A percentile compares a stretch with the other conserved stretches of the same genome.
phyloP scores from a whole-genome alignment of 2,888 invertebrate genomes.

The Andricus curvator region DNA sequence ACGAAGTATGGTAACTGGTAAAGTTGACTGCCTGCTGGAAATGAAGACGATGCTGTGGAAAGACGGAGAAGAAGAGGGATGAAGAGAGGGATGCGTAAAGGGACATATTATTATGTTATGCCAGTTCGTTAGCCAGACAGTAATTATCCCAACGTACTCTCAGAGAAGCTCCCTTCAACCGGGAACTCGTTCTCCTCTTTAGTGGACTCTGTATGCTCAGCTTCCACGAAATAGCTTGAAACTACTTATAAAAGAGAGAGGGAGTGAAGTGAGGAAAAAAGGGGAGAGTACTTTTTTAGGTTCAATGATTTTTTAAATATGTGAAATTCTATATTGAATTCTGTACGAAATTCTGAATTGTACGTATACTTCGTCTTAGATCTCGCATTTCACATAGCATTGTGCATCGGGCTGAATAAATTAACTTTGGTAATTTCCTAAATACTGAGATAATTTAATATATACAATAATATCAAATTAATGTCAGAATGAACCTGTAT shows the following conservation, averaged over 20 bases:
- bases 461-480: too few relatives aligned
- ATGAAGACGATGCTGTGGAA: neutral
- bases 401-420: too few relatives aligned
- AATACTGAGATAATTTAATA: too few relatives aligned
- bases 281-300: neutral
- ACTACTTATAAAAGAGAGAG: neutral
- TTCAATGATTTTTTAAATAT: neutral
- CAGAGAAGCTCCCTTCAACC: neutral
- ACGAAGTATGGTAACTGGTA: constrained; percentile 6
- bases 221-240: neutral
- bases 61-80: constrained; percentile 27
- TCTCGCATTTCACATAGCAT: too few relatives aligned
- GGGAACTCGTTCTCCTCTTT: neutral
- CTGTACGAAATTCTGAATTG: too few relatives aligned
- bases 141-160: constrained; percentile 60
- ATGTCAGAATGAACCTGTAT: too few relatives aligned
- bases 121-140: constrained; percentile 65
- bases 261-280: too few relatives aligned
- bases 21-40: constrained; percentile 31
- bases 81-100: constrained; percentile 53
- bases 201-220: neutral
- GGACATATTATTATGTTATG: constrained; percentile 66
- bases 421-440: too few relatives aligned
- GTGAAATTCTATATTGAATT: neutral
- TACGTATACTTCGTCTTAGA: too few relatives aligned